Conservation (phyloP, 2,888 invertebrate genomes). For the Chymomyza amoena region DNA sequence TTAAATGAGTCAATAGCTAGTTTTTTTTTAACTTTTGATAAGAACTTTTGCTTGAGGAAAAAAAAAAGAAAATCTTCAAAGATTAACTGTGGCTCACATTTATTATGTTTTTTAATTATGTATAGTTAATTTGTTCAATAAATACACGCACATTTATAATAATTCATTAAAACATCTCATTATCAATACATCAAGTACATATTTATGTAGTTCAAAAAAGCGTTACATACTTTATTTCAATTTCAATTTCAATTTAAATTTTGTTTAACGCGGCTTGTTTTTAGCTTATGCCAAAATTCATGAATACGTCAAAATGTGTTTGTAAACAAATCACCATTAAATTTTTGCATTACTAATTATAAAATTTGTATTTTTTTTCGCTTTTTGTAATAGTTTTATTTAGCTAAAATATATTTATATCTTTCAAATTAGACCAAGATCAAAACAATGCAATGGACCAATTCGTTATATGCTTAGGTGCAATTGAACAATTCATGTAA, state of each 20-base stretch:
- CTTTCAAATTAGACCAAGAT: slow-evolving; percentile 45
- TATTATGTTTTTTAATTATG: slow-evolving; percentile 51
- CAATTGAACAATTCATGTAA: slow-evolving; percentile 16
- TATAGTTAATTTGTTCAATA: slow-evolving; percentile 58
- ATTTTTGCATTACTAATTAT: slow-evolving; percentile 26
- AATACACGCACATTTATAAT: slow-evolving; percentile 63
- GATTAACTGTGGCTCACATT: slow-evolving; percentile 51
- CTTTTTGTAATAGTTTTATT: slow-evolving; percentile 25
- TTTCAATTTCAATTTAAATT: slow-evolving; percentile 4
- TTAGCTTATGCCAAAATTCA: slow-evolving; percentile 44
- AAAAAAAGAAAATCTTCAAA: background rate
- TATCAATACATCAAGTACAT: slow-evolving; percentile 34
- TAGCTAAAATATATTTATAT: slow-evolving; percentile 37
- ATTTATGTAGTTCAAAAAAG: slow-evolving; percentile 54
- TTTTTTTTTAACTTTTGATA: too few species aligned
- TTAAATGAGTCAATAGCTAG: too few species aligned
- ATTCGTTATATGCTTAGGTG: slow-evolving; percentile 11
- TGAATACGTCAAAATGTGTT: slow-evolving; percentile 5
- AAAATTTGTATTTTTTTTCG: slow-evolving; percentile 23
- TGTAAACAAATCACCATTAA: slow-evolving; percentile 60
- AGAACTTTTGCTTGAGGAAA: background rate
- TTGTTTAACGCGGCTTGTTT: slow-evolving; percentile 3
- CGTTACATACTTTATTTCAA: slow-evolving; percentile 22
- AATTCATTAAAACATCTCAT: slow-evolving; percentile 12
- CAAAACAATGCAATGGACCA: slow-evolving; percentile 61